Conservation (phyloP, 2,888 invertebrate species). For the Cephalotes varians region DNA sequence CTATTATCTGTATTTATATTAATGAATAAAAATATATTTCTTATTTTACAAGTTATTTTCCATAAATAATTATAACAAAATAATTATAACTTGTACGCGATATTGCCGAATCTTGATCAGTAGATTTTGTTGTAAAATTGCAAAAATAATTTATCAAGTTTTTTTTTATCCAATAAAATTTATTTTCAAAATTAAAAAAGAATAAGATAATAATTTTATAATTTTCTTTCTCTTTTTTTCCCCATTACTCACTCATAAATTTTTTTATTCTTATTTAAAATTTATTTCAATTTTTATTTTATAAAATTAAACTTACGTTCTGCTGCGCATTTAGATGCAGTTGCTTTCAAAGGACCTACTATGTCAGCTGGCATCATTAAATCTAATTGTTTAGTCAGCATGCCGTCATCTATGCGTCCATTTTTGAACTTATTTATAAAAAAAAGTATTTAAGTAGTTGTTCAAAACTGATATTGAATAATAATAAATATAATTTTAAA, state of each 20-base stretch:
- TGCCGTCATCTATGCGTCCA: conserved; percentile 86
- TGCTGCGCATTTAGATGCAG: conserved; percentile 58
- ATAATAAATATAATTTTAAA: no score
- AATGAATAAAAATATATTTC: not conserved
- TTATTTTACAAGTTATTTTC: not conserved
- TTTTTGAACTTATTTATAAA: conserved; percentile 59
- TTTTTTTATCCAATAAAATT: not conserved
- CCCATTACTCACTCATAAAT: not conserved
- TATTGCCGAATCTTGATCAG: not conserved
- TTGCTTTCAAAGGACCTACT: conserved; percentile 53
- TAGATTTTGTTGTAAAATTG: not conserved
- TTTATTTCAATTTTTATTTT: not conserved
- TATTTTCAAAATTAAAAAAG: no score
- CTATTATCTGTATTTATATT: not conserved
- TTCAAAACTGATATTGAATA: not conserved
- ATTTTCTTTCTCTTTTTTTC: not conserved
- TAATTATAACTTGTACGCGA: not conserved
- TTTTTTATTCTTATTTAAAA: not conserved
- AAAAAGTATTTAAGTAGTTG: not conserved
- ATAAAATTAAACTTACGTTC: conserved; percentile 61
- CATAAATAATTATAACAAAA: not conserved
- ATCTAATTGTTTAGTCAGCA: conserved; percentile 86
- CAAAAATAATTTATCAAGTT: not conserved
- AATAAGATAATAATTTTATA: no score
- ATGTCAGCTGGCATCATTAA: conserved; percentile 69